These are phyloP conservation scores for Anolis apletophallus DNA, from an alignment of 2,797 vertebrate species.

Conservation along the genomic window DNA sequence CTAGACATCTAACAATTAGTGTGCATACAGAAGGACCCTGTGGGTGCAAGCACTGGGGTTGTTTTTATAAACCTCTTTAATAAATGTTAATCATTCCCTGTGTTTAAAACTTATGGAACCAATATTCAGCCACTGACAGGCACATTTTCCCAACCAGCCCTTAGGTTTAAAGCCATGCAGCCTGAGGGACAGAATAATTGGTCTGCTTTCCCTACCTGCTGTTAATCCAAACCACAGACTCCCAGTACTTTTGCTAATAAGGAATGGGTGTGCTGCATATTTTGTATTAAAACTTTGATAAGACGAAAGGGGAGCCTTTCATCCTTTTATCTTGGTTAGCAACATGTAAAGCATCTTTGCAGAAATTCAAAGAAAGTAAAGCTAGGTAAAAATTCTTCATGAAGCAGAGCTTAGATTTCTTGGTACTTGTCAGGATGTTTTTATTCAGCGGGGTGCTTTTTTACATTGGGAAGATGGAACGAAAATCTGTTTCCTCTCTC, in stretches of 20 bases:
- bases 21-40: background rate
- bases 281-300: background rate
- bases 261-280: background rate
- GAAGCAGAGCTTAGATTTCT: background rate
- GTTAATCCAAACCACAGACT: background rate
- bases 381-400: background rate
- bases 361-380: background rate
- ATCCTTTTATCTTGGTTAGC: background rate
- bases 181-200: background rate
- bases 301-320: background rate
- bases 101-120: background rate
- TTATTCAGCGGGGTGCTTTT: background rate
- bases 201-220: background rate
- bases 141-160: background rate
- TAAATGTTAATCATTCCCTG: background rate
- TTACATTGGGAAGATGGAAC: background rate
- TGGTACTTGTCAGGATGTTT: background rate
- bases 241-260: background rate
- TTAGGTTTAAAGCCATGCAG: background rate
- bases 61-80: background rate
- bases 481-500: constrained; percentile 35
- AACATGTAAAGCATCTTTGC: background rate
- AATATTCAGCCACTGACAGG: background rate
- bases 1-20: background rate
- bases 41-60: background rate